Conservation (phyloP, 2,888 invertebrate genomes). For the Aleiodes leptofemur region DNA sequence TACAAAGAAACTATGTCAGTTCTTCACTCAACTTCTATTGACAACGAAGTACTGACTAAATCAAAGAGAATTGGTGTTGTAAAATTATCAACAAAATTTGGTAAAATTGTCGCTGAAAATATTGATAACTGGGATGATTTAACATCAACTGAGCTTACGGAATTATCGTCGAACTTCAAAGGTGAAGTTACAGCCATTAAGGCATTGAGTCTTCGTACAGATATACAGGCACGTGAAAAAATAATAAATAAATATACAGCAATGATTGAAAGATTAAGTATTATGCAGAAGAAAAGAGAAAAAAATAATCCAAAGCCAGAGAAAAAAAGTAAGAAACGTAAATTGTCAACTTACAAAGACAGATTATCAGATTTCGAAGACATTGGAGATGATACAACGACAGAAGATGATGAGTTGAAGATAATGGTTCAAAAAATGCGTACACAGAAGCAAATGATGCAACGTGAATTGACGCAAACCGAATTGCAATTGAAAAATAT, state of each 20-base stretch:
- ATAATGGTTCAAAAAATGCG: not conserved
- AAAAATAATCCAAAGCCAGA: not conserved
- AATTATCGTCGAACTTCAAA: not conserved
- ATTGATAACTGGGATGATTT: constrained; percentile 15
- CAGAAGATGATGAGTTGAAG: not conserved
- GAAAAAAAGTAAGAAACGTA: not conserved
- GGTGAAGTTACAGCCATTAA: not conserved
- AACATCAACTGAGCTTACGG: not conserved
- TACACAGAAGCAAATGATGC: not conserved
- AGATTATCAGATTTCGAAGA: not conserved
- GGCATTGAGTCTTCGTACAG: not conserved
- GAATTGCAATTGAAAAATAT: not conserved
- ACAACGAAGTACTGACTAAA: constrained; percentile 3
- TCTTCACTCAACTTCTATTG: not conserved
- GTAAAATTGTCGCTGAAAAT: too few relatives aligned
- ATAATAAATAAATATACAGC: not conserved
- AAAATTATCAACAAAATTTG: too few relatives aligned
- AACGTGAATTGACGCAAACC: not conserved
- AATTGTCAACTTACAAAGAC: not conserved
- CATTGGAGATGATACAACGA: too few relatives aligned
- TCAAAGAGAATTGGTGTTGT: not conserved
- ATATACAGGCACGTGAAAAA: not conserved
- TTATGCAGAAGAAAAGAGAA: not conserved
- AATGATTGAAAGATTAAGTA: constrained; percentile 4
- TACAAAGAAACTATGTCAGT: constrained; percentile 5